Conservation (phyloP, 2,797 vertebrate species). For the Tapera naevia region DNA sequence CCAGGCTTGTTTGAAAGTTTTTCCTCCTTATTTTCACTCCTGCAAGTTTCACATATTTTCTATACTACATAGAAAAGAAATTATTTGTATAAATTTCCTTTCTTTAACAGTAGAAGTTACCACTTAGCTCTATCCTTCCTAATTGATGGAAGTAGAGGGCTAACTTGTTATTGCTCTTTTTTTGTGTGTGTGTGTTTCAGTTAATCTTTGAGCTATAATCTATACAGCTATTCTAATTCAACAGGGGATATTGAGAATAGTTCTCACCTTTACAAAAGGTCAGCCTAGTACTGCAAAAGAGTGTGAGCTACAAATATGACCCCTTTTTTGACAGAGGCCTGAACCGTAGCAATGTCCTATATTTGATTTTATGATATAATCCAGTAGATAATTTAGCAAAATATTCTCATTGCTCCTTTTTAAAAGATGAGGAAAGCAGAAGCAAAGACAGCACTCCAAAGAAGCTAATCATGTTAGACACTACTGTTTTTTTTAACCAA, state of each 20-base stretch:
- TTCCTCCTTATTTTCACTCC: neutral
- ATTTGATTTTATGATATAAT: neutral
- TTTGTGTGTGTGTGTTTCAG: neutral
- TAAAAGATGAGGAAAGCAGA: neutral
- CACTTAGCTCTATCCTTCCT: neutral
- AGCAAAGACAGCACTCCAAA: neutral
- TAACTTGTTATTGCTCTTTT: neutral
- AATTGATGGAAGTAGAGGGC: neutral
- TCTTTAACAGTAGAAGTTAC: neutral
- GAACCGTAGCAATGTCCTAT: neutral
- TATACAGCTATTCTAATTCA: neutral
- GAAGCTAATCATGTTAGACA: neutral
- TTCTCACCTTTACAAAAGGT: neutral
- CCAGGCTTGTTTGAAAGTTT: neutral
- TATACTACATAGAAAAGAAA: neutral
- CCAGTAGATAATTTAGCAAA: neutral
- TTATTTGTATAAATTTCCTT: neutral
- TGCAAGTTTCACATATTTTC: neutral
- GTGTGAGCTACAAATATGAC: neutral
- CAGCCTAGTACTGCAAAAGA: neutral
- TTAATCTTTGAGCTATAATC: neutral
- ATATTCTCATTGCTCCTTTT: neutral
- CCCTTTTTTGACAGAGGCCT: neutral
- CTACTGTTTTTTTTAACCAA: neutral
- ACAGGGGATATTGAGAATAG: neutral